phyloP scores from a whole-genome alignment of 2,797 vertebrate genomes.

The Siniperca obscura region DNA sequence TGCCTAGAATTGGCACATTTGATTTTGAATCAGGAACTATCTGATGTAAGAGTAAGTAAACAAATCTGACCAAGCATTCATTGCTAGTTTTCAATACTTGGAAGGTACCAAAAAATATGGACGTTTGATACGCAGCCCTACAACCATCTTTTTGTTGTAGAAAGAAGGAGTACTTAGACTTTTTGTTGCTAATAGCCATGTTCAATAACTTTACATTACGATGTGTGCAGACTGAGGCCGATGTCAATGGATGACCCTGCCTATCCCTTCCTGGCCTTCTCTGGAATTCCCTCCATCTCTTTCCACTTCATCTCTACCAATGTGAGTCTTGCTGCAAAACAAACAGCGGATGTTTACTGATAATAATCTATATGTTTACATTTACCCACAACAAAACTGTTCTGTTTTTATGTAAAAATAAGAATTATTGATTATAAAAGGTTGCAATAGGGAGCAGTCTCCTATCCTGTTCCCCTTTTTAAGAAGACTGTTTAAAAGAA shows the following conservation, averaged over 20 bases:
- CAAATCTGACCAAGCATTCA: not conserved
- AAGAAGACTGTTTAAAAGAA: too few species aligned
- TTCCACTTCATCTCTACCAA: slow-evolving; percentile 85
- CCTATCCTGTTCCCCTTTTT: too few species aligned
- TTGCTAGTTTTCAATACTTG: too few species aligned
- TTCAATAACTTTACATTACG: not conserved
- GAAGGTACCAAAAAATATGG: not conserved
- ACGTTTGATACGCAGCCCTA: not conserved
- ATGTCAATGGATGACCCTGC: slow-evolving; percentile 89
- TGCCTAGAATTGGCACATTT: not conserved
- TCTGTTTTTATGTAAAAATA: not conserved
- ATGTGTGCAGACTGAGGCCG: slow-evolving; percentile 78
- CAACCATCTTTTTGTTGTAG: not conserved
- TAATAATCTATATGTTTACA: not conserved
- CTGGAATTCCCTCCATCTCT: slow-evolving; percentile 93
- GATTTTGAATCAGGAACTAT: not conserved
- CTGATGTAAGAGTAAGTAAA: not conserved
- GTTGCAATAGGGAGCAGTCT: not conserved
- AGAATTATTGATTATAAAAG: too few species aligned
- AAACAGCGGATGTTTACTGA: not conserved
- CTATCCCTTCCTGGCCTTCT: slow-evolving; percentile 91
- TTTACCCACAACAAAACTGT: not conserved
- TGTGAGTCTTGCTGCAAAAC: slow-evolving; percentile 65
- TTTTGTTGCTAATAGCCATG: not conserved
- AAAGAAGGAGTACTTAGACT: too few species aligned